Evolutionary conservation across 2,888 invertebrate genomes (phyloP), one percentile per base, ranked within the genome.

Genomic region (Pterostichus madidus): DNA sequence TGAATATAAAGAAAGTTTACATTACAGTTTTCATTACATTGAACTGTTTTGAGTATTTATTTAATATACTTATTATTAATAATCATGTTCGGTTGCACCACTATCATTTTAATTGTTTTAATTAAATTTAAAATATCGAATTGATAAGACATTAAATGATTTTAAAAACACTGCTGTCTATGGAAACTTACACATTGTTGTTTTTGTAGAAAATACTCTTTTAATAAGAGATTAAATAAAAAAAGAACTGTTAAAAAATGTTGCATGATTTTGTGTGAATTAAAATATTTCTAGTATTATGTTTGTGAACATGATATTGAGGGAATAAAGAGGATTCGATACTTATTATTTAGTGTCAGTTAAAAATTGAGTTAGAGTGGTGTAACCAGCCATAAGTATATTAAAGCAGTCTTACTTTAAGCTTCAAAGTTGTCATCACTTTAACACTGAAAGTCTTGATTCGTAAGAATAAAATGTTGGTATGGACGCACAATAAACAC

Each of bases 1-100:
- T 80, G 59, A 81, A 81, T 81, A 81, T 81, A 39, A 68, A 81
- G 81, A 81, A 75, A 68, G 80, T 80, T 80, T 68, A 39, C 44
- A 17, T 44, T 46, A 73, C 44, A 24, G 46, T 49, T 46, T 49
- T 32, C 35, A 52, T 44, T 75, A 52, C 49, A 52, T 39, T 13
- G 31, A 75, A 75, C 52, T 75, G 75, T 75, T 32, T 64, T 52
- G 75, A 52, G 32, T 49, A 75, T 73, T 53, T 49, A 75, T 73
- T 53, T 32, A 49, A 49, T 46, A 73, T 49, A 73, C 71, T 71
- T 39, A 71, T 71, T 17, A 35, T 13, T 17, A 39, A 7, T 8
- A 39, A 39, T 52, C 6, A 39, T 39, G 39, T 7, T 8, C 39
- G 8, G 7, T 39, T 39, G 39, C 39, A 39, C 39, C 39, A 39